Base-by-base conservation (phyloP, 2,797 vertebrate genomes). In the Knipowitschia caucasica region DNA sequence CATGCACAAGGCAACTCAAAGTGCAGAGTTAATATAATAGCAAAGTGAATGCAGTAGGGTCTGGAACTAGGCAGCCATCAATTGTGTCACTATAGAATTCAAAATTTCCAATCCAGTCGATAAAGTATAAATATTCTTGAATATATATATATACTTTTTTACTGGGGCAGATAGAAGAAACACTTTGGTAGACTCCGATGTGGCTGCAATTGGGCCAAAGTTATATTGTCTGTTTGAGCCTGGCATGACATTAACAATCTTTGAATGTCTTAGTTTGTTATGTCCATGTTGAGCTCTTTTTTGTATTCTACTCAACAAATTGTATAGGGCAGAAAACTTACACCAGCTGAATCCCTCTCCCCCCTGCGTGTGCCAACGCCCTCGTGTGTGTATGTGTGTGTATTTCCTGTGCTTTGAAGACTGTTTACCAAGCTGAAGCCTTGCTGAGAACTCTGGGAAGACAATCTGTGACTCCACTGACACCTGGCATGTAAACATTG, bases 381-480 rank as follows among this genome's bases (percentile, higher is more conserved):
- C 7, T 23, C 39, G 33, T 25, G 12, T 30, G 12, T 27, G 39
- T 15, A 26, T 42, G 57, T 67, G 69, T 62, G 52, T 69, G 64
- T 14, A 5, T 61, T 54, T 54, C 49, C 49, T 14, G 4, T 43
- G 75, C 83, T 92, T 91, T 92, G 90, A 92, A 90, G 89, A 86
- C 70, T 89, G 83, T 90, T 89, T 86, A 88, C 84, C 42, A 60
- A 76, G 74, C 59, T 3, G 86, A 79, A 80, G 65, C 70, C 89
- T 79, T 76, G 87, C 90, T 87, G 89, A 67, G 88, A 85, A 73
- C 86, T 74, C 82, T 68, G 71, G 78, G 88, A 82, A 69, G 81
- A 77, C 88, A 91, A 88, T 91, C 84, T 89, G 88, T 88, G 89
- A 88, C 88, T 86, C 86, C 73, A 78, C 86, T 86, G 88, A 88